Conservation (phyloP, 2,888 invertebrate genomes). For the Lithophane semibrunnea region DNA sequence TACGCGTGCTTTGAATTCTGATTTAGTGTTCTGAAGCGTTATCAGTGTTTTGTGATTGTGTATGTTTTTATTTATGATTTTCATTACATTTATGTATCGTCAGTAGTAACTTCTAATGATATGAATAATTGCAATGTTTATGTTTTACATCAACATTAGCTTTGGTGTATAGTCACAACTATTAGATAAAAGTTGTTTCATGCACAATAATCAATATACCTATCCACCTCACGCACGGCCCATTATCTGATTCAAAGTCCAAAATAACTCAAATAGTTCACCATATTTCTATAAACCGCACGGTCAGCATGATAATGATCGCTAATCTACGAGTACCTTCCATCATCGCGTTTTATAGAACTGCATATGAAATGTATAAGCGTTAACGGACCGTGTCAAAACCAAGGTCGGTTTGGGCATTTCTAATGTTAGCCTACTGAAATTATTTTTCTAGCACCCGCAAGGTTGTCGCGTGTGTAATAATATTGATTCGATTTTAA, state of each 20-base stretch:
- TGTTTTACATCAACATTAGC: constrained; percentile 24
- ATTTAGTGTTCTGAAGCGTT: constrained; percentile 24
- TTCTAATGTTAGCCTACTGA: constrained; percentile 53
- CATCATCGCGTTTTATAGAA: constrained; percentile 29
- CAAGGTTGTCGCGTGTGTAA: constrained; percentile 50
- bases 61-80: constrained; percentile 55
- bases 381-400: constrained; percentile 43
- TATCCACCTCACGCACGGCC: neutral
- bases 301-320: constrained; percentile 22
- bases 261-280: neutral
- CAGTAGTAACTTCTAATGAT: constrained; percentile 11
- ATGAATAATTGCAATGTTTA: constrained; percentile 12
- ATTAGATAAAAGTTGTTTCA: constrained; percentile 13
- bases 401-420: constrained; percentile 53
- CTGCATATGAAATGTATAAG: constrained; percentile 41
- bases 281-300: constrained; percentile 25
- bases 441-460: constrained; percentile 41
- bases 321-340: constrained; percentile 21
- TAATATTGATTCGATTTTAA: constrained; percentile 32
- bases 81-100: constrained; percentile 6
- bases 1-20: constrained; percentile 35
- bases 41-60: constrained; percentile 45
- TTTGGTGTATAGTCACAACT: neutral
- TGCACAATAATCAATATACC: constrained; percentile 16
- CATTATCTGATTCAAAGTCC: constrained; percentile 14